These are phyloP conservation scores for Trachelus iudaicus DNA, from an alignment of 2,888 invertebrate genomes.

Conservation along the genomic window DNA sequence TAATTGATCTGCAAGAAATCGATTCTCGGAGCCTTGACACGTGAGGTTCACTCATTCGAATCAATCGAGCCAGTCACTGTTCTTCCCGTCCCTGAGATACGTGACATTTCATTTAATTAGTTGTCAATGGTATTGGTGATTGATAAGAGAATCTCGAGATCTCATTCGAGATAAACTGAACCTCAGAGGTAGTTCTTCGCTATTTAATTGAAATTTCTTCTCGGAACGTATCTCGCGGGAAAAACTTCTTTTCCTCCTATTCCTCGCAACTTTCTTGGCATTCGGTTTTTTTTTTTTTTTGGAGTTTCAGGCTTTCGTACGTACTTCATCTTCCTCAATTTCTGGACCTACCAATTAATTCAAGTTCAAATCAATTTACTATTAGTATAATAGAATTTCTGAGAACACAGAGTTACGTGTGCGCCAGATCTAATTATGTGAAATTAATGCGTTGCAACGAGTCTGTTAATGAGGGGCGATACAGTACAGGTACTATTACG, in stretches of 20 bases:
- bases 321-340: not conserved
- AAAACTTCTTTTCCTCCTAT: not conserved
- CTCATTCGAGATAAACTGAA: not conserved
- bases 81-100: not conserved
- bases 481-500: slow-evolving; percentile 15
- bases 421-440: not conserved
- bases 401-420: not conserved
- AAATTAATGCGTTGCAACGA: slow-evolving; percentile 10
- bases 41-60: not conserved
- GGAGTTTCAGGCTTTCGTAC: not conserved
- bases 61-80: not conserved
- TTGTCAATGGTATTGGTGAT: not conserved
- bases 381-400: not conserved
- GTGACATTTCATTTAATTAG: not conserved
- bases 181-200: not conserved
- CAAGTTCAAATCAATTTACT: not conserved
- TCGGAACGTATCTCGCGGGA: not conserved
- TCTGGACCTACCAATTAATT: not conserved
- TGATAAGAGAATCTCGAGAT: not conserved
- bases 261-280: not conserved
- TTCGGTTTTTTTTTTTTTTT: not conserved
- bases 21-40: not conserved
- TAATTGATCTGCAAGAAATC: slow-evolving; percentile 11
- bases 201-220: not conserved
- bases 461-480: slow-evolving; percentile 22